phyloP scores from a whole-genome alignment of 2,113 vertebrate species.

The Lepus americanus region DNA sequence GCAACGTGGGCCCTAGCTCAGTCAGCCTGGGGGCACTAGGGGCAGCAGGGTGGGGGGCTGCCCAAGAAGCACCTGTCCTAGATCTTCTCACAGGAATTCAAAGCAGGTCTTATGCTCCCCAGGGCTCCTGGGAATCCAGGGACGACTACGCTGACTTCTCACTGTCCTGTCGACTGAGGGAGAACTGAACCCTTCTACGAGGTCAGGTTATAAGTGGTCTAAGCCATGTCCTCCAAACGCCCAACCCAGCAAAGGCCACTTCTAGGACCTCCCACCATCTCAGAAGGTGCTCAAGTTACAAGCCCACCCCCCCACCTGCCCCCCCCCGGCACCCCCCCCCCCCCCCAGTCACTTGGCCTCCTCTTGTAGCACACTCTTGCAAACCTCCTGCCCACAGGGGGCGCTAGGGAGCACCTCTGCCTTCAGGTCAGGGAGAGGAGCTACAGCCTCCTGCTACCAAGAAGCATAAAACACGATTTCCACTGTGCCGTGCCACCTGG shows the following conservation, averaged over 20 bases:
- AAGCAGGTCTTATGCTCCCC: background rate
- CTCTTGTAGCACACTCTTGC: background rate
- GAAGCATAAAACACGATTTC: background rate
- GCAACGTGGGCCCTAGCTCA: background rate
- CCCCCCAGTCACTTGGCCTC: background rate
- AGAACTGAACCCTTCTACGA: background rate
- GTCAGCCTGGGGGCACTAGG: background rate
- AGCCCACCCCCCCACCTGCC: too few species aligned
- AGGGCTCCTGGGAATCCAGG: background rate
- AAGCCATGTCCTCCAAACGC: background rate
- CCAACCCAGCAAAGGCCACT: background rate
- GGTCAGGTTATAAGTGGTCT: background rate
- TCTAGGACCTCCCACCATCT: too few species aligned
- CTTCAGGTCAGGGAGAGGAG: background rate
- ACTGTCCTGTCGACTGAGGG: background rate
- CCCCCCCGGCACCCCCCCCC: too few species aligned
- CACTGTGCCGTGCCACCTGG: background rate
- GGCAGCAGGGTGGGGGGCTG: rapidly evolving
- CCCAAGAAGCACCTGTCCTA: background rate
- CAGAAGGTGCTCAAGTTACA: too few species aligned
- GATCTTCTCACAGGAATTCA: background rate
- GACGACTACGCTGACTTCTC: background rate
- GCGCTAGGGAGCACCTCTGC: too few species aligned
- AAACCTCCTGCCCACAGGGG: background rate
- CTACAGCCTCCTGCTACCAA: background rate